phyloP scores from a whole-genome alignment of 35 echinoderm and acorn worm genomes.

The Apostichopus japonicus region DNA sequence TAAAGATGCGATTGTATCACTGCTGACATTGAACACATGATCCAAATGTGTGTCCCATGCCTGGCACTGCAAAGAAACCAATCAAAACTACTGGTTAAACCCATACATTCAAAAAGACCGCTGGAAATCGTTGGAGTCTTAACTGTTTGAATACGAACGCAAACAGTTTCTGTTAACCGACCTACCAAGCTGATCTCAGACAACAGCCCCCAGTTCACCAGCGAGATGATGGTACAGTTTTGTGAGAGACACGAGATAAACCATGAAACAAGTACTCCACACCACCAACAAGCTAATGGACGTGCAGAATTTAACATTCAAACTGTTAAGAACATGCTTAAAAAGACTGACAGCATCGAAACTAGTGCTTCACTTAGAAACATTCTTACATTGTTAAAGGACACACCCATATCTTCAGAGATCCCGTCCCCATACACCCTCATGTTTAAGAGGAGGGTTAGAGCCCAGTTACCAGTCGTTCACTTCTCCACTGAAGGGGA shows the following conservation, averaged over 20 bases:
- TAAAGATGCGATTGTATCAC: too few species aligned
- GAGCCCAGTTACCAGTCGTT: conserved; percentile 7
- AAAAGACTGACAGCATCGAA: conserved; percentile 40
- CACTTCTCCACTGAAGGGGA: conserved; percentile 31
- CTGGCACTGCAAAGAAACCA: conserved; percentile 46
- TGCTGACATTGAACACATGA: conserved; percentile 54
- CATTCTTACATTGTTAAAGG: conserved; percentile 12
- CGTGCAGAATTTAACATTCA: conserved; percentile 50
- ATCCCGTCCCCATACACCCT: conserved; percentile 39
- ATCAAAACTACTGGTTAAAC: conserved; percentile 46
- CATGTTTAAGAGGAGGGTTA: conserved; percentile 28
- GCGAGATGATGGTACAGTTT: conserved; percentile 35
- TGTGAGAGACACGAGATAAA: conserved; percentile 41
- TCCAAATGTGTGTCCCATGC: conserved; percentile 41
- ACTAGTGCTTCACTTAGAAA: not conserved
- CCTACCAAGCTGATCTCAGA: conserved; percentile 48
- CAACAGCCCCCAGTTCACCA: conserved; percentile 44
- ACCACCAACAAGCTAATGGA: conserved; percentile 59
- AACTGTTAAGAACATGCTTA: conserved; percentile 53
- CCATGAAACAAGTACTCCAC: conserved; percentile 33
- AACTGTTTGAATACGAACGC: conserved; percentile 46
- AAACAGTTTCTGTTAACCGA: conserved; percentile 18
- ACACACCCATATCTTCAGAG: conserved; percentile 39
- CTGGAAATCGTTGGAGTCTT: conserved; percentile 51
- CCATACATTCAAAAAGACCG: conserved; percentile 19